Conservation (phyloP, 2,888 invertebrate species). For the Tricholauxania praeusta region DNA sequence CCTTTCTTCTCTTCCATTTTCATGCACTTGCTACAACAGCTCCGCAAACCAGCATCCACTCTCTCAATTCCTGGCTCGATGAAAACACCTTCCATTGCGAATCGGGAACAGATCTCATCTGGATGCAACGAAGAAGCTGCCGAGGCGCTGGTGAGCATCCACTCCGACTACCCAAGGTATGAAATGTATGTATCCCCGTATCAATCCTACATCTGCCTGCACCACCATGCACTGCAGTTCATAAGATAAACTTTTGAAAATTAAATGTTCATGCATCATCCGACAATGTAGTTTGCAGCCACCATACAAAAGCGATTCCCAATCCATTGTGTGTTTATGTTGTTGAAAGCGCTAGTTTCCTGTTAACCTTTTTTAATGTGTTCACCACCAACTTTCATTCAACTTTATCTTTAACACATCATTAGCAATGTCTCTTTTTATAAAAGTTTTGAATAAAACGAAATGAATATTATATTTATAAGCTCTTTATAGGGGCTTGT, state of each 20-base stretch:
- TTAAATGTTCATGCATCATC: not conserved
- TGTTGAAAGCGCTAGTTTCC: no score
- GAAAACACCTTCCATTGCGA: conserved; percentile 76
- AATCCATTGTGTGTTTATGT: no score
- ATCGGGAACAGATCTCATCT: conserved; percentile 73
- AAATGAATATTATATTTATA: no score
- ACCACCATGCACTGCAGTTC: not conserved
- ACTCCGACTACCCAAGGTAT: conserved; percentile 85
- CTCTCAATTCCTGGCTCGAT: conserved; percentile 96
- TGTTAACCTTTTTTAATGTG: no score
- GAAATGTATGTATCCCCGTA: conserved; percentile 63
- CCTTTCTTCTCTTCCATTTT: conserved; percentile 20
- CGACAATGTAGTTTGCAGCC: conserved; percentile 23
- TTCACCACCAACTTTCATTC: no score
- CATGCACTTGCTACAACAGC: conserved; percentile 69
- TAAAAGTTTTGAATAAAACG: no score
- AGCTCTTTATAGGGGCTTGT: no score
- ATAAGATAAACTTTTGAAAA: not conserved
- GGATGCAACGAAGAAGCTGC: conserved; percentile 83
- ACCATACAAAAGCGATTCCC: not conserved
- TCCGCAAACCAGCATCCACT: conserved; percentile 97
- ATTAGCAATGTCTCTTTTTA: no score
- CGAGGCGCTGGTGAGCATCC: conserved; percentile 89
- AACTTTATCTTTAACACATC: no score
- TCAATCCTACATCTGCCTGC: conserved; percentile 3